Evolutionary conservation across 2,888 invertebrate genomes (phyloP), one percentile per base, ranked within the genome.

Genomic region (Volucella inflata): DNA sequence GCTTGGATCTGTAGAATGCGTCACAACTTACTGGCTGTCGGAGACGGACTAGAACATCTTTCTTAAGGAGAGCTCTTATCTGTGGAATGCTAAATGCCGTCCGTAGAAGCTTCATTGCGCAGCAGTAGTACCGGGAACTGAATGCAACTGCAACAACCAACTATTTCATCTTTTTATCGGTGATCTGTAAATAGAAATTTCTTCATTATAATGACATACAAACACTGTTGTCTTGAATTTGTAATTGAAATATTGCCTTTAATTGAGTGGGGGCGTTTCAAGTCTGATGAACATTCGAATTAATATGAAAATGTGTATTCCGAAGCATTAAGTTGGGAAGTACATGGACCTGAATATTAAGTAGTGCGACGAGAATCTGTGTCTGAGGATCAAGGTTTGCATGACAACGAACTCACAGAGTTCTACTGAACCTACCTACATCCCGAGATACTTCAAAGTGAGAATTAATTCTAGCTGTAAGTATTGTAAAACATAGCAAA

Each of bases 11-110:
- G 38, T 10, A 0, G 2, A 21, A 12, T n/a, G 14, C 12, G 3
- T 14, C 64, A 65, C 14, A 55, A 88, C 89, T 89, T 84, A 91
- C 91, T 88, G 90, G 90, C 87, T 92, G 92, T 40, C 92, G 90
- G 88, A 90, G 88, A 64, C 91, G 89, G 70, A 92, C 91, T 12
- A 92, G 87, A n/a, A 90, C 87, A 87, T 92, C 92, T 88, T 92
- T 92, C 83, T 89, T 91, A 55, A 92, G 88, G 50, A 92, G 87
- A 9, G 92, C 91, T 64, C 89, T 89, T 14, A 92, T 90, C 89
- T 92, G 92, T 51, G 89, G 89, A 17, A 72, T 88, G 70, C 89
- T 89, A 70, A 91, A 88, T 14, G 88, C 88, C 78, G 89, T 87
- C 74, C 87, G 87, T 6, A 88, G 77, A 40, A 87, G 72, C 84